Evolutionary conservation across 2,797 vertebrate genomes (phyloP).

Genomic region (Thalassophryne amazonica): DNA sequence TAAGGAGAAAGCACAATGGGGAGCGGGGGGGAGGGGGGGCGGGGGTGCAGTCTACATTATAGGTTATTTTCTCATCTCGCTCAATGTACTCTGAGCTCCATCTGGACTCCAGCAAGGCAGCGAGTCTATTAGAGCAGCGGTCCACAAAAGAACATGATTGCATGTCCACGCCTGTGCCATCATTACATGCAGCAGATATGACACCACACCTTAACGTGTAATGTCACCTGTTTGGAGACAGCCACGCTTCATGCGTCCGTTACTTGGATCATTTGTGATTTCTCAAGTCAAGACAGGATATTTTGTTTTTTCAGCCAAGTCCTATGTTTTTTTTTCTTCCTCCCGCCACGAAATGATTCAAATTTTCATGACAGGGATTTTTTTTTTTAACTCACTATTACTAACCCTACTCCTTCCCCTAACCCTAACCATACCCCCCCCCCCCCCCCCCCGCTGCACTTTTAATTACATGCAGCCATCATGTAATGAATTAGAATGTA

Average conservation of each 20-base stretch:
- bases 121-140: slow-evolving; percentile 39
- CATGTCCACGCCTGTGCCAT: slow-evolving; percentile 29
- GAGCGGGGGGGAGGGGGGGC: neutral
- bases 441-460: too few relatives aligned
- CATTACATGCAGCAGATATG: slow-evolving; percentile 14
- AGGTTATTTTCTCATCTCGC: slow-evolving; percentile 53
- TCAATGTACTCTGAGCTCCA: slow-evolving; percentile 33
- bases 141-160: slow-evolving; percentile 53
- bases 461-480: too few relatives aligned
- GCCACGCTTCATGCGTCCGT: slow-evolving; percentile 2
- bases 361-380: too few relatives aligned
- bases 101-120: slow-evolving; percentile 31
- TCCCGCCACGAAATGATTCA: too few relatives aligned
- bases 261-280: slow-evolving; percentile 21
- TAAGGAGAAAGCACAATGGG: too few relatives aligned
- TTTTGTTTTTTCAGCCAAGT: too few relatives aligned
- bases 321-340: too few relatives aligned
- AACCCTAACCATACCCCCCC: too few relatives aligned
- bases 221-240: slow-evolving; percentile 58
- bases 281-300: too few relatives aligned
- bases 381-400: too few relatives aligned
- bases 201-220: slow-evolving; percentile 47
- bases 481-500: too few relatives aligned
- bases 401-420: too few relatives aligned
- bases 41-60: slow-evolving; percentile 40